Evolutionary conservation across 2,113 vertebrate genomes (phyloP).

Genomic region (Seriola aureovittata): DNA sequence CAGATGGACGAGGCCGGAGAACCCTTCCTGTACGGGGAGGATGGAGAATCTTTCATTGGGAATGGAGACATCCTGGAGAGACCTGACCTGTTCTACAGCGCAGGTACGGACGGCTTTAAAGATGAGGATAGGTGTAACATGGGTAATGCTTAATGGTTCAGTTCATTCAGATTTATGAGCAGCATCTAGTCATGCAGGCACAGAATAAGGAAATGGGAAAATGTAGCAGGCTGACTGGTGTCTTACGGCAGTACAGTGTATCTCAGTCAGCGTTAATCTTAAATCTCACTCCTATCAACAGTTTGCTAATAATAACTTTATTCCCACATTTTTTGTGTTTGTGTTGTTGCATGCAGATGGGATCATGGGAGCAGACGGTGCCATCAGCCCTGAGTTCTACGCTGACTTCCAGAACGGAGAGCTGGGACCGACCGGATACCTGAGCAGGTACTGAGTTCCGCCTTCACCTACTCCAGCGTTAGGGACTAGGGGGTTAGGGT

Average conservation of each 20-base stretch:
- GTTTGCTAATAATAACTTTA: neutral
- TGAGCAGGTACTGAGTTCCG: constrained; percentile 83
- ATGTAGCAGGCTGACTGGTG: neutral
- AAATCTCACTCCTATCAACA: neutral
- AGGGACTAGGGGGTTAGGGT: neutral
- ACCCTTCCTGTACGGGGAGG: constrained; percentile 89
- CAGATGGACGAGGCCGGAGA: constrained; percentile 90
- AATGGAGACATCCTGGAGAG: constrained; percentile 89
- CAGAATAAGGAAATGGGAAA: neutral
- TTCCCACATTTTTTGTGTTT: neutral
- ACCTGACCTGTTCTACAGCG: constrained; percentile 90
- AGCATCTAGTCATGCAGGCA: too few species aligned
- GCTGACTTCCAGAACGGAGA: constrained; percentile 90
- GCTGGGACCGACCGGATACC: constrained; percentile 81
- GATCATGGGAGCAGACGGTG: constrained; percentile 87
- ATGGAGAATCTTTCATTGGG: constrained; percentile 89
- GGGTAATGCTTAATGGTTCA: neutral
- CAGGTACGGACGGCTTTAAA: constrained; percentile 26
- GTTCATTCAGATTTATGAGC: neutral
- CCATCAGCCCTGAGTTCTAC: constrained; percentile 90
- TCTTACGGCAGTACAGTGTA: too few species aligned
- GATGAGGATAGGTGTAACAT: too few species aligned
- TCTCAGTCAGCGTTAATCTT: neutral
- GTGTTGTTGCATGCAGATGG: constrained; percentile 82
- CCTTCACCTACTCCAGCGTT: neutral